These are phyloP conservation scores for Bursaphelenchus okinawaensis DNA, from an alignment of 2,888 invertebrate species.

Conservation along the genomic window DNA sequence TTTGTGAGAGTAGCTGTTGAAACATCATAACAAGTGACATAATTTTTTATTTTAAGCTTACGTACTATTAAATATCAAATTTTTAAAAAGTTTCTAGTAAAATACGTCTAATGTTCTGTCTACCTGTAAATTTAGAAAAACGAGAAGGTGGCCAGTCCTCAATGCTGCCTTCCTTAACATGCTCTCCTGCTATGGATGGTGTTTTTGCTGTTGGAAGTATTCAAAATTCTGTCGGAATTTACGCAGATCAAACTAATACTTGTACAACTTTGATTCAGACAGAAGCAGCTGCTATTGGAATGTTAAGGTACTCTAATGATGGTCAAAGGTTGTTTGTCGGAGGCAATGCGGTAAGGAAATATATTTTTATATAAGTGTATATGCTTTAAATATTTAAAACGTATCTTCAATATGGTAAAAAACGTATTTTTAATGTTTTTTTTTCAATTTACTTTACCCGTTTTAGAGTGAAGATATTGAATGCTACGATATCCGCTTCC, in stretches of 20 bases:
- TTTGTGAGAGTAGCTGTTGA: background rate
- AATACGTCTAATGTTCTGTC: no score
- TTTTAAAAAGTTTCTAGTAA: no score
- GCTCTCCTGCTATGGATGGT: slow-evolving; percentile 22
- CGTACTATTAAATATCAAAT: no score
- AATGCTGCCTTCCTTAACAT: slow-evolving; percentile 15
- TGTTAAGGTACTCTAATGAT: slow-evolving; percentile 23
- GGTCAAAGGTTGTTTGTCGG: slow-evolving; percentile 23
- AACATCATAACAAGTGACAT: background rate
- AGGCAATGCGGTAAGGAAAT: slow-evolving; percentile 17
- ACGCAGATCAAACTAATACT: slow-evolving; percentile 12
- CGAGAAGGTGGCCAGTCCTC: slow-evolving; percentile 16
- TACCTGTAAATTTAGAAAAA: slow-evolving; percentile 13
- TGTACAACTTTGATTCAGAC: slow-evolving; percentile 18
- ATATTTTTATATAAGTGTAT: background rate
- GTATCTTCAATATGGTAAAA: background rate
- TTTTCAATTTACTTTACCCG: background rate
- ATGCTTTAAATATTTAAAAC: background rate
- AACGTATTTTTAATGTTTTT: background rate
- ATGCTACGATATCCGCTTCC: slow-evolving; percentile 26
- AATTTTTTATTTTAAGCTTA: background rate
- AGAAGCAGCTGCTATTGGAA: slow-evolving; percentile 13
- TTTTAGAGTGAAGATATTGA: slow-evolving; percentile 19
- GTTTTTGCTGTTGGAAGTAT: slow-evolving; percentile 21
- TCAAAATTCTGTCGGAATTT: slow-evolving; percentile 18